Conservation (phyloP, 2,113 vertebrate genomes). For the Zingel zingel region DNA sequence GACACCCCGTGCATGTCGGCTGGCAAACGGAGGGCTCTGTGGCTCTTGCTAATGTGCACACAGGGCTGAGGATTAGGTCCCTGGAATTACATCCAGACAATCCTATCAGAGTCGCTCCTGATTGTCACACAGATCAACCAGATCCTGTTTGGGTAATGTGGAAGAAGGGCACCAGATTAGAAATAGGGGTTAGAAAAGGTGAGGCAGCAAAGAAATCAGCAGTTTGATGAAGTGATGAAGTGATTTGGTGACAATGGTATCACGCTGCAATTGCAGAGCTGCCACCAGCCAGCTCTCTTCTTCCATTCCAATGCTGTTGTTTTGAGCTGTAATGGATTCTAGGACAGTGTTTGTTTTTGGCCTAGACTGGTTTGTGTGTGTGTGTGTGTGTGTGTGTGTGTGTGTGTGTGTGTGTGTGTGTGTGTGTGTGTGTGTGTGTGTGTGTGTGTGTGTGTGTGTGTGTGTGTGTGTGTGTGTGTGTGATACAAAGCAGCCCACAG, state of each 20-base stretch:
- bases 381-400: constrained; percentile 53
- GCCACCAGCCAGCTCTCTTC: constrained; percentile 34
- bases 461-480: constrained; percentile 52
- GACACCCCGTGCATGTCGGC: constrained; percentile 28
- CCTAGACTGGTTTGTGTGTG: constrained; percentile 46
- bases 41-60: constrained; percentile 72
- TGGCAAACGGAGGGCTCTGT: constrained; percentile 31
- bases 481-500: constrained; percentile 68
- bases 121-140: constrained; percentile 74
- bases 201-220: constrained; percentile 46
- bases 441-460: constrained; percentile 53
- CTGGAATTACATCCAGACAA: constrained; percentile 75
- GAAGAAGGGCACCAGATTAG: constrained; percentile 67
- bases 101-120: constrained; percentile 75
- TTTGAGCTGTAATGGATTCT: constrained; percentile 63
- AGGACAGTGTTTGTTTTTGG: constrained; percentile 68
- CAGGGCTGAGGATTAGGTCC: constrained; percentile 73
- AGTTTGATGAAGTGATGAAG: constrained; percentile 62
- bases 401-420: constrained; percentile 39
- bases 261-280: constrained; percentile 36
- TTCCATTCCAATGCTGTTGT: constrained; percentile 52
- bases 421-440: constrained; percentile 20
- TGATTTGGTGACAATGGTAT: constrained; percentile 55
- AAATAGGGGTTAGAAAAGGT: constrained; percentile 58
- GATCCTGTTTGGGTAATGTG: constrained; percentile 67